Conservation (phyloP, 1,140 invertebrate genomes). For the Telenomus remus region DNA sequence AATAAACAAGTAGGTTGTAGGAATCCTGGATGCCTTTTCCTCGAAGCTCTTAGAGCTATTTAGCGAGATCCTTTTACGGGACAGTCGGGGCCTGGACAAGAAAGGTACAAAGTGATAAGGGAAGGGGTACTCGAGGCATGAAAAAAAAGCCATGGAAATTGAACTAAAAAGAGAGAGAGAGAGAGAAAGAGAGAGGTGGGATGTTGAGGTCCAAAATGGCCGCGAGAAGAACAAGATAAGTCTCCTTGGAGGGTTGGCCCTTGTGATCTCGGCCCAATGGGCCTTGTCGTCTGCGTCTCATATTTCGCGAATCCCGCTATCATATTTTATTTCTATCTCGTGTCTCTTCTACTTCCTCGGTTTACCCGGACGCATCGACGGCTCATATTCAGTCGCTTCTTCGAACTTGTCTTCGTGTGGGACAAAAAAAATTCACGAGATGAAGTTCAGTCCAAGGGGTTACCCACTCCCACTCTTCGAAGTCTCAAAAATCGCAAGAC, state of each 20-base stretch:
- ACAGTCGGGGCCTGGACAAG: slow-evolving; percentile 62
- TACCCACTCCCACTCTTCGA: too few relatives aligned
- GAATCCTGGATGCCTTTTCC: slow-evolving; percentile 68
- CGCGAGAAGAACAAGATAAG: slow-evolving; percentile 68
- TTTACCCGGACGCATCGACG: slow-evolving; percentile 9
- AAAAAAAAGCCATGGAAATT: slow-evolving; percentile 52
- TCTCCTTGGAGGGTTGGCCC: slow-evolving; percentile 63
- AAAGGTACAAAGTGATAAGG: slow-evolving; percentile 59
- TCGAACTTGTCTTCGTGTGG: slow-evolving; percentile 18
- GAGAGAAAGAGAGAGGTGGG: slow-evolving; percentile 34
- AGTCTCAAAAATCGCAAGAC: too few relatives aligned
- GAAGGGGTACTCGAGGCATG: slow-evolving; percentile 39
- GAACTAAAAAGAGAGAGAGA: slow-evolving; percentile 35
- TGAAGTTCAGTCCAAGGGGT: too few relatives aligned
- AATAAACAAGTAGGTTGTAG: slow-evolving; percentile 41
- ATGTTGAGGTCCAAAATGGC: slow-evolving; percentile 70
- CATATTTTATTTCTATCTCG: slow-evolving; percentile 65
- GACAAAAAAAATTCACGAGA: background rate
- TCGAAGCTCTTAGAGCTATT: slow-evolving; percentile 68
- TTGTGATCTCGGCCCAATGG: slow-evolving; percentile 56
- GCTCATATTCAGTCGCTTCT: background rate
- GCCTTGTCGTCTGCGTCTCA: slow-evolving; percentile 66
- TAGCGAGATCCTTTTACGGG: slow-evolving; percentile 70
- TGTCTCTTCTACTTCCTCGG: slow-evolving; percentile 16
- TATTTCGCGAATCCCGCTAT: slow-evolving; percentile 67